Evolutionary conservation across 2,888 invertebrate species (phyloP), one percentile per base, ranked within the genome.

Genomic region (Sympetrum striolatum): DNA sequence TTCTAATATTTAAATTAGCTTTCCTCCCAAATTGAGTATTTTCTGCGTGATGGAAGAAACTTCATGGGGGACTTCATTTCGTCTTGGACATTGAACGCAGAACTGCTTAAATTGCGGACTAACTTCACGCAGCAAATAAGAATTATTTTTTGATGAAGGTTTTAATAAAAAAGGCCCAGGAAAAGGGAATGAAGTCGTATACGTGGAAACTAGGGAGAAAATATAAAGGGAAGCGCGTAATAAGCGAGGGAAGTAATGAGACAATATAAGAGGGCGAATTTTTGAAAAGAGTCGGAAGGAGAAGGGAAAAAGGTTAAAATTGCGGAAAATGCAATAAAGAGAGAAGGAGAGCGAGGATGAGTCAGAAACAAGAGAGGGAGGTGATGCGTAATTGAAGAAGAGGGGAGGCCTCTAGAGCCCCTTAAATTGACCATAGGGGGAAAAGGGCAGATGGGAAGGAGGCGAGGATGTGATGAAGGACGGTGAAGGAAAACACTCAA

Each of bases 231-330:
- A 37, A 18, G 44, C 5, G 80, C 22, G 15, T 48, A 25, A 53
- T 22, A 39, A 48, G 25, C 25, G 48, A 31, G 5, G 48, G 12
- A 25, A 58, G 58, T 53, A 31, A 35, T 31, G 35, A 58, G 58
- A 58, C 35, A 73, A 73, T 25, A 73, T 25, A 73, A 25, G 25
- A 82, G 25, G 18, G 18, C 58, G 82, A 25, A 53, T 82, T 53
- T 53, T 82, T 31, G 53, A 48, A 81, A 81, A 53, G 12, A 25
- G 44, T 25, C n/a, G 81, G 44, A 44, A 14, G 53, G 48, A n/a
- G 73, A 73, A 53, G 82, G 53, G 53, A 53, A 53, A 82, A 53
- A 53, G 53, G 82, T 82, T 81, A 31, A 82, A 82, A 82, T 53
- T 82, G 53, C 25, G 53, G 53, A 53, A 82, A 82, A 53, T 82